phyloP scores from a whole-genome alignment of 2,888 invertebrate genomes.

The Schizotus pectinicornis region DNA sequence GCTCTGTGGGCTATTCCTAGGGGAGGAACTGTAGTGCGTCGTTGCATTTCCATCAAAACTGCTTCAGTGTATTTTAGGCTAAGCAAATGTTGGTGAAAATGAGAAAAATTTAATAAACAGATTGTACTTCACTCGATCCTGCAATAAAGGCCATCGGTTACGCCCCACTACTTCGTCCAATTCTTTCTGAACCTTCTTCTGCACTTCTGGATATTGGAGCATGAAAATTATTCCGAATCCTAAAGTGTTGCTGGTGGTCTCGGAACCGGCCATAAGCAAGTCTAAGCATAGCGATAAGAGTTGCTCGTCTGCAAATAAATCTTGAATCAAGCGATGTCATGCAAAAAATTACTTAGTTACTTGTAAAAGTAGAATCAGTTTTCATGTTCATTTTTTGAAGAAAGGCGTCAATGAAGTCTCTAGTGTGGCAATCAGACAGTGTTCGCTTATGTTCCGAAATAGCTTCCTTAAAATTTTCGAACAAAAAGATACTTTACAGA shows the following conservation, averaged over 20 bases:
- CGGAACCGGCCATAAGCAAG: constrained; percentile 71
- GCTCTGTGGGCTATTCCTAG: constrained; percentile 64
- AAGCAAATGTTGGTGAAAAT: constrained; percentile 24
- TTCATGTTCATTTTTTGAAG: constrained; percentile 63
- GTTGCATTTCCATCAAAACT: constrained; percentile 61
- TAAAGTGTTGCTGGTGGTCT: constrained; percentile 72
- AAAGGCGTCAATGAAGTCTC: constrained; percentile 72
- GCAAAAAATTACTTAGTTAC: constrained; percentile 43
- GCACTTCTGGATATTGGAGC: constrained; percentile 64
- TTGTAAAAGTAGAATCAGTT: constrained; percentile 58
- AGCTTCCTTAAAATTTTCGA: constrained; percentile 57
- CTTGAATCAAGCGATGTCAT: not conserved
- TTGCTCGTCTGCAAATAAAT: constrained; percentile 50
- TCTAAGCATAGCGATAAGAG: constrained; percentile 65
- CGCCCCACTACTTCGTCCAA: constrained; percentile 66
- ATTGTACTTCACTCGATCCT: constrained; percentile 62
- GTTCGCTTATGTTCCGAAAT: constrained; percentile 62
- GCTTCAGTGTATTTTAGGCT: constrained; percentile 59
- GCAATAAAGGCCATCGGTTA: constrained; percentile 61
- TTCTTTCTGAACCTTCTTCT: constrained; percentile 65
- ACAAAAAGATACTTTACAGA: constrained; percentile 2
- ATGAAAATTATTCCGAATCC: constrained; percentile 67
- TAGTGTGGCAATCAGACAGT: constrained; percentile 57
- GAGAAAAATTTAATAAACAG: not conserved
- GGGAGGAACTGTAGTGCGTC: constrained; percentile 61